These are phyloP conservation scores for Chiloscyllium plagiosum DNA, from an alignment of 2,113 vertebrate species.

Conservation along the genomic window DNA sequence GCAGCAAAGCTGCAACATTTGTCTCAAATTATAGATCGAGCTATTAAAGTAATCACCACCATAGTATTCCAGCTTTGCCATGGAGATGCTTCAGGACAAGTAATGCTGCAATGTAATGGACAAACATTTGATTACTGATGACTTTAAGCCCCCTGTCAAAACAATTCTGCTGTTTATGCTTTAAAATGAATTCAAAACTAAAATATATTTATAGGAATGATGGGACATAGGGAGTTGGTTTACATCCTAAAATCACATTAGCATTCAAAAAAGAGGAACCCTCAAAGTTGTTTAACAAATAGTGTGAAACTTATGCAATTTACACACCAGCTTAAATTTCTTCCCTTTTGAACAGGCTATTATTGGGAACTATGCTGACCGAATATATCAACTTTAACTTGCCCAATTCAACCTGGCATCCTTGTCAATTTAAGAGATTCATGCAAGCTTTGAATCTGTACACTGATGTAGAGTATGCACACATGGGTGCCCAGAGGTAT, in stretches of 20 bases:
- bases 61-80: background rate
- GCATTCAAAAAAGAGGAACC: background rate
- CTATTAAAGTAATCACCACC: background rate
- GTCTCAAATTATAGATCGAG: background rate
- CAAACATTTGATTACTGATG: background rate
- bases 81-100: background rate
- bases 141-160: background rate
- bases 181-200: background rate
- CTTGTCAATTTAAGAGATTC: background rate
- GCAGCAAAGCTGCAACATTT: background rate
- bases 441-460: background rate
- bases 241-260: background rate
- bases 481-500: background rate
- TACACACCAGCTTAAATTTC: background rate
- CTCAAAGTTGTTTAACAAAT: background rate
- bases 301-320: background rate
- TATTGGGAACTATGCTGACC: constrained; percentile 5
- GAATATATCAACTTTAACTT: constrained; percentile 24
- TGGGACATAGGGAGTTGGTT: background rate
- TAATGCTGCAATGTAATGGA: background rate
- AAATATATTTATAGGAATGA: background rate
- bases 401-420: background rate
- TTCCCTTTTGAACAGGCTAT: background rate
- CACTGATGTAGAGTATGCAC: background rate
- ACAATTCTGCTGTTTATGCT: background rate